Conservation (phyloP, 2,797 vertebrate genomes). For the Coregonus suidteri region DNA sequence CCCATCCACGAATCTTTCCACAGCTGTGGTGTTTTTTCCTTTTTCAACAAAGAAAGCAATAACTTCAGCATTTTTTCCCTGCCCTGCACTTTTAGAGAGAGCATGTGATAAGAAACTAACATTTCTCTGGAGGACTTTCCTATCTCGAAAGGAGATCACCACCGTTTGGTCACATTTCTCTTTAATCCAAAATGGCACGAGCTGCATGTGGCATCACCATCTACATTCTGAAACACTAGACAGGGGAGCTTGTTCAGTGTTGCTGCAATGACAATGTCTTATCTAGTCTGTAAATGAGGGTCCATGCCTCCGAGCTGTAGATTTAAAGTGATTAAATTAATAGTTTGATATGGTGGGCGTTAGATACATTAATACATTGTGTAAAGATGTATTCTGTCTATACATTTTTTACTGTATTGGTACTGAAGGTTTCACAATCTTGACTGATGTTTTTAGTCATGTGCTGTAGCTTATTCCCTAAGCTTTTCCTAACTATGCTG, state of each 20-base stretch:
- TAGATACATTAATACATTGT: slow-evolving; percentile 25
- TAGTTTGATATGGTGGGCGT: slow-evolving; percentile 23
- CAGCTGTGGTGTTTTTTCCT: slow-evolving; percentile 18
- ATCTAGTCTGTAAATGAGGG: slow-evolving; percentile 20
- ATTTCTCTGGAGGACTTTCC: slow-evolving; percentile 30
- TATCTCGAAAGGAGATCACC: slow-evolving; percentile 35
- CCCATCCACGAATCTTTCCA: slow-evolving; percentile 18
- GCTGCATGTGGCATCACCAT: slow-evolving; percentile 17
- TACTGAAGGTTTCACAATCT: slow-evolving; percentile 35
- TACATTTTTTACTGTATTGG: slow-evolving; percentile 26
- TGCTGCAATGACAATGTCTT: slow-evolving; percentile 23
- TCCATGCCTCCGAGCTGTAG: slow-evolving; percentile 25
- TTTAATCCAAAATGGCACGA: slow-evolving; percentile 45
- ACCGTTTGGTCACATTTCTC: slow-evolving; percentile 39
- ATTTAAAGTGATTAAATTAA: slow-evolving; percentile 38
- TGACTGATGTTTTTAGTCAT: slow-evolving; percentile 41
- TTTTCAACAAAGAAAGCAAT: slow-evolving; percentile 23
- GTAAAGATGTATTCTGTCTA: slow-evolving; percentile 34
- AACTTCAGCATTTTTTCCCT: slow-evolving; percentile 36
- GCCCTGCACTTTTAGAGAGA: slow-evolving; percentile 47
- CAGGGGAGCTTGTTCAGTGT: slow-evolving; percentile 13
- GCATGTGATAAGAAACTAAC: slow-evolving; percentile 42
- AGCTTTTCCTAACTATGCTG: slow-evolving; percentile 46
- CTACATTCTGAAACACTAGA: slow-evolving; percentile 8
- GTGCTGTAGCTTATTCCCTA: slow-evolving; percentile 46